phyloP scores from a whole-genome alignment of 2,888 invertebrate species.

The Mystacides longicornis region DNA sequence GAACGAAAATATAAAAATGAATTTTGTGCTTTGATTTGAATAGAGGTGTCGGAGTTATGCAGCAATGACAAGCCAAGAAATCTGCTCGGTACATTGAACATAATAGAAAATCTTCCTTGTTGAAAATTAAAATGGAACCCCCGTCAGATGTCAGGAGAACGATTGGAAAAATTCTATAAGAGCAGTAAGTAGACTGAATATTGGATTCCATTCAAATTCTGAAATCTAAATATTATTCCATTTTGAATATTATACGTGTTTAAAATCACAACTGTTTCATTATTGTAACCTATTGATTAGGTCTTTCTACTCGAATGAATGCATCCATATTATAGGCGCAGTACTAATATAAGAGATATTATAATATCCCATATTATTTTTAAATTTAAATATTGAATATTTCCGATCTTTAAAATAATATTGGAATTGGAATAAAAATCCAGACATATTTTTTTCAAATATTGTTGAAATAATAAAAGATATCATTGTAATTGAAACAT shows the following conservation, averaged over 20 bases:
- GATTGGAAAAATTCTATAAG: neutral
- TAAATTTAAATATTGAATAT: neutral
- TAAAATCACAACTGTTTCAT: neutral
- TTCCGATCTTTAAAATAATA: neutral
- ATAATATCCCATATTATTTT: neutral
- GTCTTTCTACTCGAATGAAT: neutral
- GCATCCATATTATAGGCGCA: neutral
- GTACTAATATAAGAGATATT: neutral
- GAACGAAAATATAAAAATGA: too few species aligned
- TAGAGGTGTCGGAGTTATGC: too few species aligned
- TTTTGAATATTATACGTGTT: neutral
- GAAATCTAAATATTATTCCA: too few species aligned
- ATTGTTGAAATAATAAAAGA: too few species aligned
- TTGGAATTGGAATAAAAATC: too few species aligned
- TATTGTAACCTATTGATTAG: neutral
- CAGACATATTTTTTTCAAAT: too few species aligned
- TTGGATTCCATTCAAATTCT: neutral
- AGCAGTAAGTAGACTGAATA: neutral
- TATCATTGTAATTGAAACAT: too few species aligned
- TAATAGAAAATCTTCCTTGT: too few species aligned
- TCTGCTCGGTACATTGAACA: too few species aligned
- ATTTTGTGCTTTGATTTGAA: too few species aligned
- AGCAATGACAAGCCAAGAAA: too few species aligned
- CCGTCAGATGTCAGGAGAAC: neutral
- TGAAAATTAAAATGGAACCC: neutral